Conservation (phyloP, 1,140 invertebrate genomes). For the Cydia pomonella region DNA sequence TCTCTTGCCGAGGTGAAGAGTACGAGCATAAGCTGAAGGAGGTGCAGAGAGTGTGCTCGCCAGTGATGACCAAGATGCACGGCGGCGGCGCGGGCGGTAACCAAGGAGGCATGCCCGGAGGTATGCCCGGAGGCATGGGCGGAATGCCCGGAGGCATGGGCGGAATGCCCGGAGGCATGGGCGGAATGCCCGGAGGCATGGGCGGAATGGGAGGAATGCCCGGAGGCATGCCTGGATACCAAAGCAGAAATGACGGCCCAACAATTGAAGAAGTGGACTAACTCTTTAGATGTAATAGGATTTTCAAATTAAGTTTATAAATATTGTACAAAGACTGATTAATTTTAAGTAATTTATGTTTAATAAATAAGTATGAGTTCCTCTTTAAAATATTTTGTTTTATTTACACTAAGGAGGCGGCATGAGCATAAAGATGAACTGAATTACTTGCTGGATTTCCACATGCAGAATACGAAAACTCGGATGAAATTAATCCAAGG, state of each 20-base stretch:
- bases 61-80: slow-evolving; percentile 87
- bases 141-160: slow-evolving; percentile 52
- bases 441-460: too few species aligned
- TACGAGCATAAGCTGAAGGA: slow-evolving; percentile 88
- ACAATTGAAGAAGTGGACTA: slow-evolving; percentile 86
- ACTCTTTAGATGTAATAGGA: slow-evolving; percentile 37
- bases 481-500: too few species aligned
- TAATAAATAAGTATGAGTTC: slow-evolving; percentile 19
- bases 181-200: slow-evolving; percentile 4
- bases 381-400: background rate
- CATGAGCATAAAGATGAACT: background rate
- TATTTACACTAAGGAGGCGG: background rate
- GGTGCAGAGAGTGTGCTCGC: slow-evolving; percentile 84
- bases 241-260: slow-evolving; percentile 71
- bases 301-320: slow-evolving; percentile 4
- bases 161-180: slow-evolving; percentile 44
- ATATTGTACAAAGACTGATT: slow-evolving; percentile 29
- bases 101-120: slow-evolving; percentile 23
- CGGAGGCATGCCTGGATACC: slow-evolving; percentile 42
- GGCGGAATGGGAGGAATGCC: slow-evolving; percentile 37
- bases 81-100: slow-evolving; percentile 67
- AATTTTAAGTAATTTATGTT: background rate
- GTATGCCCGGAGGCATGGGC: slow-evolving; percentile 46
- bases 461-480: too few species aligned
- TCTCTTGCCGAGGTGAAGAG: slow-evolving; percentile 88